Percentiles rank a stretch among this genome's conserved stretches.
Evolutionary conservation across 2,113 vertebrate genomes (phyloP).

Genomic region (Epinephelus fuscoguttatus): DNA sequence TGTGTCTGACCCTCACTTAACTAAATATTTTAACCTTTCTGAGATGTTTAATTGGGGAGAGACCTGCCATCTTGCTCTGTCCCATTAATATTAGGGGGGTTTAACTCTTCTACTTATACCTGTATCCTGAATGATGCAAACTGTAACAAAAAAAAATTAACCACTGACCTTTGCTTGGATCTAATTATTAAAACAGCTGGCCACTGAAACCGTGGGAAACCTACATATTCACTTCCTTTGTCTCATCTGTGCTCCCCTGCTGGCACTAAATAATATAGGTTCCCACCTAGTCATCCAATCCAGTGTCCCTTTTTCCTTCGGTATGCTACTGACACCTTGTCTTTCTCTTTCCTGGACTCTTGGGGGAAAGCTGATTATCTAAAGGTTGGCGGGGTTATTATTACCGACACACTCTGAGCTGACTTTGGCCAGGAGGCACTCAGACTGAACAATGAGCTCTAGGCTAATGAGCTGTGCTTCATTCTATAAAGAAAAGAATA

Average conservation of each 20-base stretch:
- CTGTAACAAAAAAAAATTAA: neutral
- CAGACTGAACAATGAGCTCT: constrained; percentile 53
- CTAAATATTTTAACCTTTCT: constrained; percentile 39
- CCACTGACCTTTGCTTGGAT: constrained; percentile 13
- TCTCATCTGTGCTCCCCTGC: constrained; percentile 3
- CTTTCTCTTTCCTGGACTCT: constrained; percentile 47
- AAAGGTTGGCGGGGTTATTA: constrained; percentile 69
- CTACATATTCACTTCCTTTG: neutral
- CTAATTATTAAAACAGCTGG: constrained; percentile 12
- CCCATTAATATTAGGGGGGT: constrained; percentile 26
- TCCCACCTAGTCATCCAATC: constrained; percentile 1
- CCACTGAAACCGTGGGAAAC: neutral
- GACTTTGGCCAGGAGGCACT: constrained; percentile 53
- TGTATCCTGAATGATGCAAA: constrained; percentile 3
- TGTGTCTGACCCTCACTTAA: neutral
- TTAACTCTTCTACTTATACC: neutral
- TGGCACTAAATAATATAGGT: constrained; percentile 30
- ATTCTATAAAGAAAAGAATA: constrained; percentile 49
- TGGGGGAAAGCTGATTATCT: constrained; percentile 52
- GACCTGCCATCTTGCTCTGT: neutral
- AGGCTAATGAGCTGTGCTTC: constrained; percentile 67
- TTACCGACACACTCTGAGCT: constrained; percentile 57
- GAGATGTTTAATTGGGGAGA: constrained; percentile 44
- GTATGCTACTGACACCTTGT: constrained; percentile 23
- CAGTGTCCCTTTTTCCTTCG: constrained; percentile 6